These are phyloP conservation scores for Brachionus angularis DNA, from an alignment of 1,140 invertebrate species.

Conservation along the genomic window DNA sequence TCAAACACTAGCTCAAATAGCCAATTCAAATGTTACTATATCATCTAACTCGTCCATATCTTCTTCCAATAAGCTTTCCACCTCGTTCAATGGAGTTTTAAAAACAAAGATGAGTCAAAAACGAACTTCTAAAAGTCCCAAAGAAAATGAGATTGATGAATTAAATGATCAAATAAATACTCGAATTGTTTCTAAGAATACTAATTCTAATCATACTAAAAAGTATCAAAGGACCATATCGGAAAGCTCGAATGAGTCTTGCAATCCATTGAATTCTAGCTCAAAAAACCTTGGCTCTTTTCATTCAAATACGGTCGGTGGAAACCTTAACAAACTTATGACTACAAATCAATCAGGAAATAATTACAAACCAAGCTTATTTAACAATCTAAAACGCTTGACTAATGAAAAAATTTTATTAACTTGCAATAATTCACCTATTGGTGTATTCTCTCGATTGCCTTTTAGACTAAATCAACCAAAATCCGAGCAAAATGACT, in stretches of 20 bases:
- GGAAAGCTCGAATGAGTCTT: conserved; percentile 33
- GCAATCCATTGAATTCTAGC: background rate
- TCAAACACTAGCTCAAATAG: background rate
- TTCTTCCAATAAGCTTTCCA: background rate
- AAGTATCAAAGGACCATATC: conserved; percentile 29
- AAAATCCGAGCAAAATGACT: conserved; percentile 22
- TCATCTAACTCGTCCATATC: conserved; percentile 26
- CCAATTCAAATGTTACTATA: conserved; percentile 28
- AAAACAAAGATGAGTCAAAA: background rate
- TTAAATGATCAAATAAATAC: background rate
- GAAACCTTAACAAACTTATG: too few relatives aligned
- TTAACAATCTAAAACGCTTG: conserved; percentile 1
- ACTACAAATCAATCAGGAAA: too few relatives aligned
- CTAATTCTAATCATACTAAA: background rate
- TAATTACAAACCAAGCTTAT: conserved; percentile 4
- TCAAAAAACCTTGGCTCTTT: background rate
- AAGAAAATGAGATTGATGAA: background rate
- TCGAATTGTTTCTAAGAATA: background rate
- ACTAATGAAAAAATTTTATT: conserved; percentile 26
- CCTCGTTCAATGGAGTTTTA: too few relatives aligned
- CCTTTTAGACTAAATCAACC: background rate
- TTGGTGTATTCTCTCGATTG: conserved; percentile 29
- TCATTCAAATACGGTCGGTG: too few relatives aligned
- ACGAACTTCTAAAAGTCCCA: background rate
- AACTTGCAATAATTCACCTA: conserved; percentile 1